Conservation (phyloP, 2,888 invertebrate species). For the Pandemis cinnamomeana region DNA sequence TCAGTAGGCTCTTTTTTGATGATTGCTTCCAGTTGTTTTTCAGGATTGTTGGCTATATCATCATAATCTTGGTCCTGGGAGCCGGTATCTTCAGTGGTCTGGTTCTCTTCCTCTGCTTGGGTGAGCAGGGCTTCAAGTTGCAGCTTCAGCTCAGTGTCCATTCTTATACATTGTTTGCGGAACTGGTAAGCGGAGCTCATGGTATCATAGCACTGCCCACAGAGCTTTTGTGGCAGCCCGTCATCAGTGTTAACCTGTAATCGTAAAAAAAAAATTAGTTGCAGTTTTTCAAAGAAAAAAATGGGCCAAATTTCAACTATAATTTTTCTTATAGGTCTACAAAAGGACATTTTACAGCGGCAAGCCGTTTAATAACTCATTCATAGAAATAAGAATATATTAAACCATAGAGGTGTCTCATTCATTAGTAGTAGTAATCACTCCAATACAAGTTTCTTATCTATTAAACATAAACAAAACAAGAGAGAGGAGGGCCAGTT, state of each 20-base stretch:
- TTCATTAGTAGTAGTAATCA: too few species aligned
- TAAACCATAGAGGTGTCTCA: too few species aligned
- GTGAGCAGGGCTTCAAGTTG: conserved; percentile 63
- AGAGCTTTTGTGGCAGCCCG: conserved; percentile 76
- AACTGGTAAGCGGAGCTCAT: conserved; percentile 75
- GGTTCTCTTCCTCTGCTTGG: conserved; percentile 51
- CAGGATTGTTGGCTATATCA: conserved; percentile 66
- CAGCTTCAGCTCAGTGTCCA: conserved; percentile 72
- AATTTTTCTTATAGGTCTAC: too few species aligned
- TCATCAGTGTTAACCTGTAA: conserved; percentile 76
- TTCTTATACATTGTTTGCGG: conserved; percentile 75
- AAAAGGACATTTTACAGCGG: too few species aligned
- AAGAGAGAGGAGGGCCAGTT: too few species aligned
- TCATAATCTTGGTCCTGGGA: conserved; percentile 50
- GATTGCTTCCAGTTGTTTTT: conserved; percentile 71
- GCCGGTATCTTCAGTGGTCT: conserved; percentile 45
- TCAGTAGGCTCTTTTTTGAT: conserved; percentile 75
- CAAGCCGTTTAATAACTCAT: too few species aligned
- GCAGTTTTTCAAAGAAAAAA: too few species aligned
- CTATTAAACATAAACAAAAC: too few species aligned
- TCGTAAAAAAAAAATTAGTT: not conserved
- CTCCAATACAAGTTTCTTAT: too few species aligned
- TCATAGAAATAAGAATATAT: too few species aligned
- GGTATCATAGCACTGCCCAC: conserved; percentile 66
- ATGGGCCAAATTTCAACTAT: too few species aligned